These are phyloP conservation scores for Myanophis thanlyinensis DNA, from an alignment of 2,113 vertebrate species.

Conservation along the genomic window DNA sequence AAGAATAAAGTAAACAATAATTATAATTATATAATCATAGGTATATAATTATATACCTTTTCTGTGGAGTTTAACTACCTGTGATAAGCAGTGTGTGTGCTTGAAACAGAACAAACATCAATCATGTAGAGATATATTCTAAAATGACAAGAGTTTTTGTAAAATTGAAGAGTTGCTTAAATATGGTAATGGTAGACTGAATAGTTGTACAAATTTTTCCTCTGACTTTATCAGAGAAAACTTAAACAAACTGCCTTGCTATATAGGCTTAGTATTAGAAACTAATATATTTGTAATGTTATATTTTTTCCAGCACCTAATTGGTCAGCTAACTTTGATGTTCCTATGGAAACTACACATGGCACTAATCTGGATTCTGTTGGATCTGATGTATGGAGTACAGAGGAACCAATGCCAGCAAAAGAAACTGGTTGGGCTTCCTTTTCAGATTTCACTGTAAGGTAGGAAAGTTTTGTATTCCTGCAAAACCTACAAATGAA, in stretches of 20 bases:
- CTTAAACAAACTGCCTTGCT: not conserved
- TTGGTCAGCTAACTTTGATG: constrained; percentile 94
- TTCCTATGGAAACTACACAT: constrained; percentile 92
- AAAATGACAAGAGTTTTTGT: not conserved
- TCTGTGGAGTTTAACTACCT: too few relatives aligned
- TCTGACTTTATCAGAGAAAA: not conserved
- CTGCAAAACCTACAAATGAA: not conserved
- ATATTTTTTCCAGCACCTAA: constrained; percentile 74
- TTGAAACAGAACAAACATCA: too few relatives aligned
- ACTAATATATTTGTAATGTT: not conserved
- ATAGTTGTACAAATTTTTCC: not conserved
- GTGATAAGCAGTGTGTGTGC: too few relatives aligned
- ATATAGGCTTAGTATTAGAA: not conserved
- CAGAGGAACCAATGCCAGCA: constrained; percentile 70
- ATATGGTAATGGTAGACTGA: not conserved
- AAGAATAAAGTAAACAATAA: too few relatives aligned
- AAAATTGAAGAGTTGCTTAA: not conserved
- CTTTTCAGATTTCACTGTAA: constrained; percentile 88
- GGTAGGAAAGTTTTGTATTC: constrained; percentile 64
- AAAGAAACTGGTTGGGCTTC: constrained; percentile 91
- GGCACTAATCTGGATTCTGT: constrained; percentile 72
- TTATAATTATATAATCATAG: too few relatives aligned
- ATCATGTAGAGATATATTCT: not conserved
- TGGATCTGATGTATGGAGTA: constrained; percentile 84
- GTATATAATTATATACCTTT: too few relatives aligned